Evolutionary conservation across 2,797 vertebrate species (phyloP).

Genomic region (Parauchenoglanis ngamensis): DNA sequence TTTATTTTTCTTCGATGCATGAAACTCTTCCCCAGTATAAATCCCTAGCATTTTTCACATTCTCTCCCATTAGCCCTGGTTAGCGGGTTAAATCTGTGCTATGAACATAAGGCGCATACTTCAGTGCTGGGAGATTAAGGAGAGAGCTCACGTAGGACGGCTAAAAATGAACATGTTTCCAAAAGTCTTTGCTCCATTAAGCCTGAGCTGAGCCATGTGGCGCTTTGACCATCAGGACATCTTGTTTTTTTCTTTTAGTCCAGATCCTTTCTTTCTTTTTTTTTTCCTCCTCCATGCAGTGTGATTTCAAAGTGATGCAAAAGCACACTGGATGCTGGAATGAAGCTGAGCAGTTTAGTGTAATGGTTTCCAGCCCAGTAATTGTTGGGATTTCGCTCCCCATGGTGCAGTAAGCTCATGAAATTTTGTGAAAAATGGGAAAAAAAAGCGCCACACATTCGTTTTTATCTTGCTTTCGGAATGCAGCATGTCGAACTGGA

Average conservation of each 20-base stretch:
- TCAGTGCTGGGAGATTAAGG: conserved; percentile 49
- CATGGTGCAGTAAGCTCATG: neutral
- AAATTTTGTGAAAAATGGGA: neutral
- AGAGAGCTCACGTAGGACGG: conserved; percentile 66
- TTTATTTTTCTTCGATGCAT: too few relatives aligned
- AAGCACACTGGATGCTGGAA: neutral
- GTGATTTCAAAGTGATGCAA: neutral
- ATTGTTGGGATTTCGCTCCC: neutral
- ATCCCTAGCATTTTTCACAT: conserved; percentile 56
- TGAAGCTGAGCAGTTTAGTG: neutral
- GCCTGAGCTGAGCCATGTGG: conserved; percentile 5
- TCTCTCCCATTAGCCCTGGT: conserved; percentile 66
- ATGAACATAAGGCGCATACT: conserved; percentile 62
- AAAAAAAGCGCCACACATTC: conserved; percentile 19
- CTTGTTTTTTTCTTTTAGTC: neutral
- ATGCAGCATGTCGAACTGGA: conserved; percentile 11
- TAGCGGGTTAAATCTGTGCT: conserved; percentile 56
- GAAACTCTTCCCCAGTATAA: conserved; percentile 42
- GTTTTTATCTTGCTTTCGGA: conserved; percentile 40
- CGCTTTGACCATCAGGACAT: neutral
- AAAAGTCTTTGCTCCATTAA: conserved; percentile 42
- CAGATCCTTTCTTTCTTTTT: neutral
- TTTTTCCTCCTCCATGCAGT: neutral
- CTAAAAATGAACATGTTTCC: conserved; percentile 56
- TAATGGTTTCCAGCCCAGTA: neutral